Base-by-base conservation (phyloP, 2,113 vertebrate genomes). In the Irena cyanogastra region DNA sequence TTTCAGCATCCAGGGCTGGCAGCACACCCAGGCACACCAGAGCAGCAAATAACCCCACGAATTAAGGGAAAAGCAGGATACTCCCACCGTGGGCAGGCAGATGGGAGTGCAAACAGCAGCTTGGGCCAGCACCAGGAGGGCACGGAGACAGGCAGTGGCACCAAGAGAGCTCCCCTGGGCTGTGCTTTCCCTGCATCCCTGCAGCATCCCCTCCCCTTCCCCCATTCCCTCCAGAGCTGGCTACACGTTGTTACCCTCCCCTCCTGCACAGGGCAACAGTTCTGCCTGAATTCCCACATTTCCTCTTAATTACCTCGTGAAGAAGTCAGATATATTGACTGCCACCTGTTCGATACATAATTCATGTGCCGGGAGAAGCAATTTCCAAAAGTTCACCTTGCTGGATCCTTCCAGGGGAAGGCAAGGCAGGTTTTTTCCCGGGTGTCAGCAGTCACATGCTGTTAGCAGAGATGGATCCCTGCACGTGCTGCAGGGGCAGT, bases 251-350 rank as follows among this genome's bases (percentile, higher is more conserved):
- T 6, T 22, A 7, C 3, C 0, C 53, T 91, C 30, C 1, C 78
- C 64, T 82, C 66, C 66, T 1, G 0, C 21, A 3, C 72, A 24
- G 71, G 53, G 56, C 75, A 85, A 16, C 64, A 54, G 83, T 63
- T 94, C 93, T 96, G 92, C 92, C 93, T 87, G 19, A 80, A 85
- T 93, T 94, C 90, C 92, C 90, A 84, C 60, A 83, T 96, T 96
- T 83, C 80, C 78, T 85, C 93, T 69, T 97, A 94, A 96, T 93
- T 93, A 94, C 91, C 80, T 95, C 15, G 0, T 49, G 86, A 77
- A 90, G 88, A 76, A 93, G 78, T 86, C 94, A 90, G 95, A 89
- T 92, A 47, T 78, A 94, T 89, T 80, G 93, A 96, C 89, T 39
- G 4, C 77, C 30, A 14, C 74, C 71, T 65, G 83, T 68, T 88